These are phyloP conservation scores for Gouania willdenowi DNA, from an alignment of 2,797 vertebrate genomes.

Conservation along the genomic window DNA sequence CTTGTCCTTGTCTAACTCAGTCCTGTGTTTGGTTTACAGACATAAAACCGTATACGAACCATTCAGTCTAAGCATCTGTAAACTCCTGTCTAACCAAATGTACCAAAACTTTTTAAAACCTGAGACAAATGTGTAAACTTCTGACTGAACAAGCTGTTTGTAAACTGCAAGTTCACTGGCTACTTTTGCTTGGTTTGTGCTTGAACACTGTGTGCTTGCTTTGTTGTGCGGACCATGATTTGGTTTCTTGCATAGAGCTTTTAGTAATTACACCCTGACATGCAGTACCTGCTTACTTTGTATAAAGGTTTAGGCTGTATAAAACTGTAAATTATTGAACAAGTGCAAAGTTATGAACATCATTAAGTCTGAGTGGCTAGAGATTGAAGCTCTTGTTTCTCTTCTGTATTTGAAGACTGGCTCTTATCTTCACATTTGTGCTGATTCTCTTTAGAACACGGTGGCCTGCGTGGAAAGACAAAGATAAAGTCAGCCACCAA, in stretches of 20 bases:
- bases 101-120: not conserved
- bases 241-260: slow-evolving; percentile 26
- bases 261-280: slow-evolving; percentile 1
- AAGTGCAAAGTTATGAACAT: not conserved
- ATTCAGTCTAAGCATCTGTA: not conserved
- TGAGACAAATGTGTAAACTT: slow-evolving; percentile 3
- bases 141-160: not conserved
- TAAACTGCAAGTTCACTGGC: slow-evolving; percentile 10
- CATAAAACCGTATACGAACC: not conserved
- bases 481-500: not conserved
- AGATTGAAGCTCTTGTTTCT: slow-evolving; percentile 44
- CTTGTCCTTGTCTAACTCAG: not conserved
- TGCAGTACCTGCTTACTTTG: slow-evolving; percentile 12
- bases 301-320: slow-evolving; percentile 8
- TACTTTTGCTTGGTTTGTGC: slow-evolving; percentile 9
- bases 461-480: slow-evolving; percentile 26
- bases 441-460: slow-evolving; percentile 17
- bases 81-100: not conserved
- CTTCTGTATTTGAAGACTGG: slow-evolving; percentile 29
- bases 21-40: not conserved
- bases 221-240: not conserved
- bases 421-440: slow-evolving; percentile 18
- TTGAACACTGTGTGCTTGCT: not conserved
- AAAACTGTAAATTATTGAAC: not conserved
- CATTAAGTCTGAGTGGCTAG: slow-evolving; percentile 30